Conservation (phyloP, 2,888 invertebrate species). For the Noctua pronuba region DNA sequence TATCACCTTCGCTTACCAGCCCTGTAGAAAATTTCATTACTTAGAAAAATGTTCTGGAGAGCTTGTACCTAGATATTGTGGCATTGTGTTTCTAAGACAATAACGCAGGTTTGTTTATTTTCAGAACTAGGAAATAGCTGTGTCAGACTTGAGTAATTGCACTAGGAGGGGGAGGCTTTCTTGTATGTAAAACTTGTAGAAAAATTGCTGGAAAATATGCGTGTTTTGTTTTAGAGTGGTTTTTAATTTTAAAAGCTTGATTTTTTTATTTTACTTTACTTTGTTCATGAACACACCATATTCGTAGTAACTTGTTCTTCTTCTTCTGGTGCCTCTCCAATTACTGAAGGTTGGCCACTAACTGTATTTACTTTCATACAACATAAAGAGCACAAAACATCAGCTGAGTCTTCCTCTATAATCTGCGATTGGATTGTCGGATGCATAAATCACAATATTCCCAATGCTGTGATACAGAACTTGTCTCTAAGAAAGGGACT, state of each 20-base stretch:
- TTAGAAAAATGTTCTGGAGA: slow-evolving; percentile 13
- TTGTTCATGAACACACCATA: background rate
- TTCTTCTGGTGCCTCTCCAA: background rate
- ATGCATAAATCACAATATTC: too few species aligned
- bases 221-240: background rate
- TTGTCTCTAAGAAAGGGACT: background rate
- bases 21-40: slow-evolving; percentile 41
- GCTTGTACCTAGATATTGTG: background rate
- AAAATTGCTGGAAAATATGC: background rate
- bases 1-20: background rate
- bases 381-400: too few species aligned
- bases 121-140: slow-evolving; percentile 19
- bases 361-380: too few species aligned
- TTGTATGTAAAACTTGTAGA: background rate
- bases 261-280: background rate
- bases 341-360: too few species aligned
- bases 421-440: too few species aligned
- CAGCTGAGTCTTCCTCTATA: too few species aligned
- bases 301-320: background rate
- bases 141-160: slow-evolving; percentile 1
- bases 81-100: slow-evolving; percentile 32
- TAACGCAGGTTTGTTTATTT: slow-evolving; percentile 20
- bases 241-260: background rate
- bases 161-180: background rate
- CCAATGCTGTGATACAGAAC: too few species aligned